phyloP scores from a whole-genome alignment of 2,888 invertebrate species.

The Ceriagrion tenellum region DNA sequence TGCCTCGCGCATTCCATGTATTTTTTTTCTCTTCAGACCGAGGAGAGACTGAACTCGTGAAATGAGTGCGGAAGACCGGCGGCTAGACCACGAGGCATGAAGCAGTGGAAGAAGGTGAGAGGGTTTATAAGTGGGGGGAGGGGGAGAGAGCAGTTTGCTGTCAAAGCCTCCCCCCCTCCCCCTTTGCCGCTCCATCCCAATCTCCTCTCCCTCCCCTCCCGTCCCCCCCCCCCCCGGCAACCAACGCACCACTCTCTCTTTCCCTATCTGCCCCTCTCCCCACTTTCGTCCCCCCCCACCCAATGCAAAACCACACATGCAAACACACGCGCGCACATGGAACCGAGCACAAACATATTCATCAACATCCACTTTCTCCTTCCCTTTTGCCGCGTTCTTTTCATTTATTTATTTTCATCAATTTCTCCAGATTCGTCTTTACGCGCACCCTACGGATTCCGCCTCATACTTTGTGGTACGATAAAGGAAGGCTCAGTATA shows the following conservation, averaged over 20 bases:
- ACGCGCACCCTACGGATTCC: too few relatives aligned
- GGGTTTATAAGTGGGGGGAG: not conserved
- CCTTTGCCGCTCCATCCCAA: not conserved
- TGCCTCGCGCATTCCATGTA: too few relatives aligned
- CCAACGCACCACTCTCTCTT: not conserved
- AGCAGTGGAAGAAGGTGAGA: not conserved
- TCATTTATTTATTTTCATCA: not conserved
- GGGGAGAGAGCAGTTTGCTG: not conserved
- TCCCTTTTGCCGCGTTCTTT: not conserved
- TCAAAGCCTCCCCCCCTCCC: not conserved
- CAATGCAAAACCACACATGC: not conserved
- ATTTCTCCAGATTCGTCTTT: not conserved
- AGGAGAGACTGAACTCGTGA: not conserved
- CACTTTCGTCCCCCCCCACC: not conserved
- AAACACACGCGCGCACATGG: not conserved
- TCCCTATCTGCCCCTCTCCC: not conserved
- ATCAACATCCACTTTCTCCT: slow-evolving; percentile 39
- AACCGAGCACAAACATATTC: not conserved
- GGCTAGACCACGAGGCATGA: slow-evolving; percentile 18
- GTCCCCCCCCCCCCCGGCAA: not conserved
- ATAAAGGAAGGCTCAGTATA: too few relatives aligned
- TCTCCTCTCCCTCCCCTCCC: not conserved
- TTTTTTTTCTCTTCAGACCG: not conserved
- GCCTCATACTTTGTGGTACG: too few relatives aligned
- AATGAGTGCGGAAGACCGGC: slow-evolving; percentile 10